Evolutionary conservation across 2,113 vertebrate species (phyloP).

Genomic region (Aspiorhynchus laticeps): DNA sequence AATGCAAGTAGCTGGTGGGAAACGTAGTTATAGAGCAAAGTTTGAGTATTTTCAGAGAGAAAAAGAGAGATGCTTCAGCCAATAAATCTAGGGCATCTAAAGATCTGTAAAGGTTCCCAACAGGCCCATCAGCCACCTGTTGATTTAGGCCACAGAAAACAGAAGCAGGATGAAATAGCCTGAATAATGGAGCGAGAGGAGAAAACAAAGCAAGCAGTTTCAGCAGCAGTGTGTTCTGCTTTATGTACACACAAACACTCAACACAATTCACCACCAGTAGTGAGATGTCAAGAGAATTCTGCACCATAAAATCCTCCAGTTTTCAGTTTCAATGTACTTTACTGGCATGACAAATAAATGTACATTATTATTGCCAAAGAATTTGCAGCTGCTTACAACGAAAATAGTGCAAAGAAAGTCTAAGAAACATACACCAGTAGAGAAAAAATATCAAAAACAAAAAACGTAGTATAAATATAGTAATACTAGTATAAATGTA

Average conservation of each 20-base stretch:
- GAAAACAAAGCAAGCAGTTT: constrained; percentile 29
- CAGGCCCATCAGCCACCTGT: constrained; percentile 27
- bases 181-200: constrained; percentile 11
- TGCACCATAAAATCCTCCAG: background rate
- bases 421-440: background rate
- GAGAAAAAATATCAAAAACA: too few species aligned
- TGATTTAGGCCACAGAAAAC: constrained; percentile 24
- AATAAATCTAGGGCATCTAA: constrained; percentile 23
- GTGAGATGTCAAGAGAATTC: constrained; percentile 11
- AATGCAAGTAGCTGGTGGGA: background rate
- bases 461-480: background rate
- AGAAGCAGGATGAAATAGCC: constrained; percentile 19
- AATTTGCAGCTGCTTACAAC: background rate
- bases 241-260: constrained; percentile 9
- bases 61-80: background rate
- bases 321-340: background rate
- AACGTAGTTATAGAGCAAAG: background rate
- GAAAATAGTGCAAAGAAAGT: background rate
- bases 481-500: background rate
- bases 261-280: background rate
- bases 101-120: constrained; percentile 43
- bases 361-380: background rate
- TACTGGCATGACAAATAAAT: background rate
- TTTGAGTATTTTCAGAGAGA: background rate
- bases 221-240: background rate